Evolutionary conservation across 2,888 invertebrate species (phyloP).

Genomic region (Zeuzera pyrina): DNA sequence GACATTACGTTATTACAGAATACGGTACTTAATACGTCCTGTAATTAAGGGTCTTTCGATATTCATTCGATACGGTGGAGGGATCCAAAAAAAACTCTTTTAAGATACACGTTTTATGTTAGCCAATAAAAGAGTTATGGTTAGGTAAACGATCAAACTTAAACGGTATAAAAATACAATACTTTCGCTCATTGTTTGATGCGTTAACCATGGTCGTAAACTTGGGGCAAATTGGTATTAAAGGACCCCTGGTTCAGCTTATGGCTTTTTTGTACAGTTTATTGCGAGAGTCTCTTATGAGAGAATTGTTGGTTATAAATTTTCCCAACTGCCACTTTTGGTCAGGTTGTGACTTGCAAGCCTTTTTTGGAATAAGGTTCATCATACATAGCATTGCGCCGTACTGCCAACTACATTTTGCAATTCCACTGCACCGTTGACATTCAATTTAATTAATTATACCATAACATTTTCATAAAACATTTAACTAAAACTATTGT

Average conservation of each 20-base stretch:
- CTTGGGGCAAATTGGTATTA: conserved; percentile 59
- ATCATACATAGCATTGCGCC: conserved; percentile 22
- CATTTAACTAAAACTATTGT: no score
- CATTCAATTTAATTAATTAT: no score
- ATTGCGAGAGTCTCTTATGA: conserved; percentile 28
- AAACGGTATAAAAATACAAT: conserved; percentile 51
- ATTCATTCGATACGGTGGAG: conserved; percentile 20
- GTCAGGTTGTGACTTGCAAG: conserved; percentile 19
- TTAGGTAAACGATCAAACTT: conserved; percentile 55
- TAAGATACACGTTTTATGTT: conserved; percentile 23
- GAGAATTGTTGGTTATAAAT: conserved; percentile 24
- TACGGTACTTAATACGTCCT: conserved; percentile 10
- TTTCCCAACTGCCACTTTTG: conserved; percentile 21
- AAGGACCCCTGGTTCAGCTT: conserved; percentile 32
- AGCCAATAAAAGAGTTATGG: conserved; percentile 42
- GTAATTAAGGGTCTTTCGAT: conserved; percentile 28
- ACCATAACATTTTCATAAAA: no score
- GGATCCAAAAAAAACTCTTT: conserved; percentile 19
- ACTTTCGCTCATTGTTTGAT: conserved; percentile 57
- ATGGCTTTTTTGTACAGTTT: conserved; percentile 32
- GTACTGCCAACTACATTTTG: conserved; percentile 21
- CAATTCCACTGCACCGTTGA: conserved; percentile 14
- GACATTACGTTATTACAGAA: conserved; percentile 21
- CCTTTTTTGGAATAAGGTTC: conserved; percentile 26
- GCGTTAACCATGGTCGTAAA: conserved; percentile 53